These are phyloP conservation scores for Lumbricus terrestris DNA, from an alignment of 2,888 invertebrate species.

Conservation along the genomic window DNA sequence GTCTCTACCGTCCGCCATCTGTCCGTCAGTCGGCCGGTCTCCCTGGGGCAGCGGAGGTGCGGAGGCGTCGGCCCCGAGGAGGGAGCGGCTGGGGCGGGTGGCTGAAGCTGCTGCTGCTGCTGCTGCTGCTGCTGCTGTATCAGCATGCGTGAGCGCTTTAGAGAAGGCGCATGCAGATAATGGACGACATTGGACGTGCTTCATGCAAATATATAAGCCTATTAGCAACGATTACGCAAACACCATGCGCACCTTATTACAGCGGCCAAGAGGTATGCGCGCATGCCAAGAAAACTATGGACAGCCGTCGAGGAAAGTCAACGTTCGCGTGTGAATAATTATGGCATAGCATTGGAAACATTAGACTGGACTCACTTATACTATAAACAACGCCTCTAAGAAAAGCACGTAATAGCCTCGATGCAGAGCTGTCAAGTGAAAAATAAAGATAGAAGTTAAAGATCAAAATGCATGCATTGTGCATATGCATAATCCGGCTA, in stretches of 20 bases:
- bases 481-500: too few species aligned
- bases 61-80: neutral
- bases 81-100: neutral
- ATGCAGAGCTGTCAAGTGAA: too few species aligned
- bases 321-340: neutral
- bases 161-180: neutral
- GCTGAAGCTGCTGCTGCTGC: neutral
- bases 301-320: neutral
- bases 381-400: too few species aligned
- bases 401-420: too few species aligned
- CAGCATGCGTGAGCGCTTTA: neutral
- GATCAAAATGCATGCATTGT: too few species aligned
- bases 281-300: slow-evolving; percentile 3
- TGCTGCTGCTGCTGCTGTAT: neutral
- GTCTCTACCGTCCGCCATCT: neutral
- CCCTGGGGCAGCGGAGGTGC: neutral
- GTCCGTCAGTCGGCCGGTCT: neutral
- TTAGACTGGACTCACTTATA: too few species aligned
- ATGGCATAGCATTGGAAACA: neutral
- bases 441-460: too few species aligned
- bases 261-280: neutral
- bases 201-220: neutral
- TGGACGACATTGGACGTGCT: neutral
- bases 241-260: neutral
- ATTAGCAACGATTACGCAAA: slow-evolving; percentile 3